phyloP scores from a whole-genome alignment of 2,888 invertebrate species.

The Parasteatoda lunata region DNA sequence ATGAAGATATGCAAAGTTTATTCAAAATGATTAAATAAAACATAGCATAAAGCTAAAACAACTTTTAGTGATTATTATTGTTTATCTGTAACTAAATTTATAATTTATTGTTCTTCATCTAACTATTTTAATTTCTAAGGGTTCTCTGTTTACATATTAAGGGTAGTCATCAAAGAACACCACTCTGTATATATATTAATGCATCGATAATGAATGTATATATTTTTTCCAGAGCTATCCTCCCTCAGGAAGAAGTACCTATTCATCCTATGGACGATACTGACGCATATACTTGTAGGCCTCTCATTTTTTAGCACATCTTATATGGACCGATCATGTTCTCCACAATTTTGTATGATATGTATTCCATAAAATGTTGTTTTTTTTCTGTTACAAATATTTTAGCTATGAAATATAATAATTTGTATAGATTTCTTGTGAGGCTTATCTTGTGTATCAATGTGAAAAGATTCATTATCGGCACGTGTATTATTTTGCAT shows the following conservation, averaged over 20 bases:
- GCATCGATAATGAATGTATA: neutral
- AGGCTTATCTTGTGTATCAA: neutral
- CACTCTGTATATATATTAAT: too few relatives aligned
- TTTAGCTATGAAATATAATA: neutral
- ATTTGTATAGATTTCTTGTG: neutral
- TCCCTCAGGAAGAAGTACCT: slow-evolving; percentile 15
- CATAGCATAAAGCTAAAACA: too few relatives aligned
- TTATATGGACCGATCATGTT: neutral
- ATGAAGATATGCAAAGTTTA: too few relatives aligned
- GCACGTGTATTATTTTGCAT: neutral
- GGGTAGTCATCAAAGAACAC: too few relatives aligned
- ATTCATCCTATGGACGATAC: slow-evolving; percentile 35
- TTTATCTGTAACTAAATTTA: too few relatives aligned
- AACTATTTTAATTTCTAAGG: too few relatives aligned
- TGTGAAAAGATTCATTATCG: neutral
- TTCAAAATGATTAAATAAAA: too few relatives aligned
- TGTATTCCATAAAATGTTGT: neutral
- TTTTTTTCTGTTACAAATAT: neutral
- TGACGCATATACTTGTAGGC: neutral
- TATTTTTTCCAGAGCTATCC: slow-evolving; percentile 29
- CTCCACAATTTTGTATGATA: neutral
- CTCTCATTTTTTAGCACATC: neutral
- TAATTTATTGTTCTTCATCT: too few relatives aligned
- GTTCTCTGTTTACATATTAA: too few relatives aligned
- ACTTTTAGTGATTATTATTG: too few relatives aligned